phyloP scores from a whole-genome alignment of 1,140 invertebrate species.

The Euura saliciscinereae region DNA sequence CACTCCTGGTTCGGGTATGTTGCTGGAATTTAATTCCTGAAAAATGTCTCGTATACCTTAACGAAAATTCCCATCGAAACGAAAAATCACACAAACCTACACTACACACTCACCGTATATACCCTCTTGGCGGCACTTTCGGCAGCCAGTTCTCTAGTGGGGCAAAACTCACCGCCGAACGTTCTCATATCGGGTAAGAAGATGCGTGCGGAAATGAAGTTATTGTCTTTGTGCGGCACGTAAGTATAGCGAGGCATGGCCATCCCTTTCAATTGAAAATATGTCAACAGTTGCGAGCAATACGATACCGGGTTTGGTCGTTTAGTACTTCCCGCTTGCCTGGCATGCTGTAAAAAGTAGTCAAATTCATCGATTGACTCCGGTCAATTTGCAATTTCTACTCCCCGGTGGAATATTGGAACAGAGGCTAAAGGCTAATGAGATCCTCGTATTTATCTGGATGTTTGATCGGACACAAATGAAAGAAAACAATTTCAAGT shows the following conservation, averaged over 20 bases:
- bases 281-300: constrained; percentile 46
- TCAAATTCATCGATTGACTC: too few relatives aligned
- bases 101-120: constrained; percentile 36
- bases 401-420: constrained; percentile 21
- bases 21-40: constrained; percentile 37
- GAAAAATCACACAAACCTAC: constrained; percentile 15
- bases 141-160: constrained; percentile 47
- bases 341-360: constrained; percentile 40
- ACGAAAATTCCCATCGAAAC: not conserved
- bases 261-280: constrained; percentile 48
- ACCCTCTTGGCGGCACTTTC: constrained; percentile 55
- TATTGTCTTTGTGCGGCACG: constrained; percentile 36
- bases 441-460: too few relatives aligned
- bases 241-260: constrained; percentile 57
- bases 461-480: too few relatives aligned
- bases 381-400: not conserved
- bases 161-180: constrained; percentile 45
- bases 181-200: constrained; percentile 46
- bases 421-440: too few relatives aligned
- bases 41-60: constrained; percentile 11
- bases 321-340: constrained; percentile 35
- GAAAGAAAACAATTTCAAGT: not conserved
- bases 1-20: constrained; percentile 23
- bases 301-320: constrained; percentile 38
- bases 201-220: constrained; percentile 48